A percentile compares a stretch with the other conserved stretches of the same genome.
These are phyloP conservation scores for Conops quadrifasciatus DNA, from an alignment of 2,888 invertebrate species.

Conservation along the genomic window DNA sequence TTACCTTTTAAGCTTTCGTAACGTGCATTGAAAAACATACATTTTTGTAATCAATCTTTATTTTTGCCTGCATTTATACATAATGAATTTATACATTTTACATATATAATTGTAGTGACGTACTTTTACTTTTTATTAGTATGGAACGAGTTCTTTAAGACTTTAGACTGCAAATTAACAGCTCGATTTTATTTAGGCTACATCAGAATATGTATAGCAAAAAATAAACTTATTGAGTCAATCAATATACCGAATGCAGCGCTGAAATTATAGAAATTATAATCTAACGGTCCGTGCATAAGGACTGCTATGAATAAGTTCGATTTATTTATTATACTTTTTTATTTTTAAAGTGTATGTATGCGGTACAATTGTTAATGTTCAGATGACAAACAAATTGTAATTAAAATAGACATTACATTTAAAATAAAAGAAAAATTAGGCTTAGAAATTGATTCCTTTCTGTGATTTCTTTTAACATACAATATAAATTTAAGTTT, in stretches of 20 bases:
- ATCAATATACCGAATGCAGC: conserved; percentile 34
- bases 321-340: conserved; percentile 35
- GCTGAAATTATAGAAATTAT: conserved; percentile 26
- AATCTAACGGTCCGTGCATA: conserved; percentile 13
- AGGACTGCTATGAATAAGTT: conserved; percentile 20
- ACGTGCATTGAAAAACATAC: neutral
- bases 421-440: conserved; percentile 42
- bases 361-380: conserved; percentile 39
- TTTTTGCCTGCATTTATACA: conserved; percentile 37
- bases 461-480: conserved; percentile 37
- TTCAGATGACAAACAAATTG: conserved; percentile 37
- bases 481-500: conserved; percentile 48
- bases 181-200: conserved; percentile 27
- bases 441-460: conserved; percentile 41
- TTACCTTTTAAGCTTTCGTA: too few relatives aligned
- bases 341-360: conserved; percentile 35
- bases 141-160: conserved; percentile 34
- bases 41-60: conserved; percentile 32
- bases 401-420: conserved; percentile 40
- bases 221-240: conserved; percentile 33
- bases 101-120: conserved; percentile 39
- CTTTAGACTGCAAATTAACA: conserved; percentile 32
- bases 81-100: conserved; percentile 40
- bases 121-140: conserved; percentile 30
- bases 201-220: conserved; percentile 35